A percentile compares a stretch with the other conserved stretches of the same genome.
Conservation (phyloP, 53 echinoderm and acorn worm genomes). For the Patiria pectinifera region DNA sequence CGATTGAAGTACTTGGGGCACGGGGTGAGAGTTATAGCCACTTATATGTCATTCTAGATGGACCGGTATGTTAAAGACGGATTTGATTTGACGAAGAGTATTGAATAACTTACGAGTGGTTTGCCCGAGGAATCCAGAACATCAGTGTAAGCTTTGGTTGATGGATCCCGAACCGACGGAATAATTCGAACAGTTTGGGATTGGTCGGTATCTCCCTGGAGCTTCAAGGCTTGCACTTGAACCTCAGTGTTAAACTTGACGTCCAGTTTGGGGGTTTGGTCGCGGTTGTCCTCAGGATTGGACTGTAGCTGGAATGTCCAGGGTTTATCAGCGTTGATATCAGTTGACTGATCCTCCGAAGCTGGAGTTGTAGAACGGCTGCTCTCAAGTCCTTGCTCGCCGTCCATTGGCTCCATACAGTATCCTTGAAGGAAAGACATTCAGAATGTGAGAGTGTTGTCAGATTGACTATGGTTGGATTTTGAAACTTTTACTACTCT, state of each 20-base stretch:
- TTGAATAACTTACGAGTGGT: no score
- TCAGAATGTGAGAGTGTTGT: no score
- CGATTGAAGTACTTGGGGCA: no score
- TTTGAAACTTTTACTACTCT: no score
- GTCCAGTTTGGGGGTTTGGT: neutral
- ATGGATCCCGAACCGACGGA: neutral
- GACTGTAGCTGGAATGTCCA: neutral
- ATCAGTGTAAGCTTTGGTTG: neutral
- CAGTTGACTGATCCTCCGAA: neutral
- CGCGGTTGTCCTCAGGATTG: neutral
- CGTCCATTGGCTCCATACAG: constrained; percentile 34
- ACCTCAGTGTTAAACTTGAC: neutral
- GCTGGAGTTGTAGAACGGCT: neutral
- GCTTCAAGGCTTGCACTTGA: constrained; percentile 2
- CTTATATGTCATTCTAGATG: no score
- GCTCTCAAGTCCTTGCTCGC: neutral
- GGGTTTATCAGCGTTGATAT: neutral
- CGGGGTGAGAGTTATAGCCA: no score
- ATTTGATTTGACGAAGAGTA: no score
- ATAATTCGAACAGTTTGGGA: no score
- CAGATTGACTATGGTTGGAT: no score
- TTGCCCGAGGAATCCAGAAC: neutral
- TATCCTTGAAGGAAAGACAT: neutral
- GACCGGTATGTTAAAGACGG: no score
- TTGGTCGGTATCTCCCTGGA: neutral